A percentile compares a stretch with the other conserved stretches of the same genome.
Conservation (phyloP, 2,797 vertebrate genomes). For the Myoxocephalus aenaeus region DNA sequence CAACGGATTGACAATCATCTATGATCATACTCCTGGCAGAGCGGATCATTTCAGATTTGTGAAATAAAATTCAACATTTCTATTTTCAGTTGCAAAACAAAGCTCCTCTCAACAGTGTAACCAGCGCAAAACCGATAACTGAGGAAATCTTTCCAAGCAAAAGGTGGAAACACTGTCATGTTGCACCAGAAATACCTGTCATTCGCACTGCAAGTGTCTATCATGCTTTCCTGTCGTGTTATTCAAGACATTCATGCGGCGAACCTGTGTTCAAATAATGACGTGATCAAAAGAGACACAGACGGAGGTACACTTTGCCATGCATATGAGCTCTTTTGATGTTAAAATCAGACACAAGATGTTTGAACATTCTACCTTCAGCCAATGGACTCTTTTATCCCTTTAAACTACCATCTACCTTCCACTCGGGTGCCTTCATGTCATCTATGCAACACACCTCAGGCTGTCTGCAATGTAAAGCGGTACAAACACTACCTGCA, state of each 20-base stretch:
- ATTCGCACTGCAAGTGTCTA: constrained; percentile 67
- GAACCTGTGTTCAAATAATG: constrained; percentile 74
- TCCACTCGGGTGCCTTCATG: constrained; percentile 65
- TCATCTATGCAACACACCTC: constrained; percentile 68
- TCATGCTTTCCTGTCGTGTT: constrained; percentile 68
- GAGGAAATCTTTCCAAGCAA: constrained; percentile 60
- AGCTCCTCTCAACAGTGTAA: constrained; percentile 55
- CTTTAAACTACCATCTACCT: constrained; percentile 74
- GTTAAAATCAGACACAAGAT: constrained; percentile 72
- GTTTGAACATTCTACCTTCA: constrained; percentile 75
- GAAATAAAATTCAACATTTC: constrained; percentile 68
- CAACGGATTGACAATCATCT: constrained; percentile 72
- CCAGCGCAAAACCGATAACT: constrained; percentile 61
- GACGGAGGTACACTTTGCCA: constrained; percentile 70
- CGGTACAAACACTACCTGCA: constrained; percentile 40
- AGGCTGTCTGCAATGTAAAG: constrained; percentile 58
- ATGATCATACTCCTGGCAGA: constrained; percentile 62
- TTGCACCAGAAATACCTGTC: constrained; percentile 74
- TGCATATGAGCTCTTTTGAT: constrained; percentile 78
- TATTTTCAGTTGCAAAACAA: constrained; percentile 73
- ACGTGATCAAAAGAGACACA: constrained; percentile 76
- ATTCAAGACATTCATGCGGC: constrained; percentile 66
- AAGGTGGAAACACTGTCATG: constrained; percentile 72
- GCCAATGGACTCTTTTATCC: constrained; percentile 78
- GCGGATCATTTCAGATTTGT: constrained; percentile 56